Percentiles rank a stretch among this genome's conserved stretches.
Evolutionary conservation across 2,888 invertebrate species (phyloP).

Genomic region (Chloromyia formosa): DNA sequence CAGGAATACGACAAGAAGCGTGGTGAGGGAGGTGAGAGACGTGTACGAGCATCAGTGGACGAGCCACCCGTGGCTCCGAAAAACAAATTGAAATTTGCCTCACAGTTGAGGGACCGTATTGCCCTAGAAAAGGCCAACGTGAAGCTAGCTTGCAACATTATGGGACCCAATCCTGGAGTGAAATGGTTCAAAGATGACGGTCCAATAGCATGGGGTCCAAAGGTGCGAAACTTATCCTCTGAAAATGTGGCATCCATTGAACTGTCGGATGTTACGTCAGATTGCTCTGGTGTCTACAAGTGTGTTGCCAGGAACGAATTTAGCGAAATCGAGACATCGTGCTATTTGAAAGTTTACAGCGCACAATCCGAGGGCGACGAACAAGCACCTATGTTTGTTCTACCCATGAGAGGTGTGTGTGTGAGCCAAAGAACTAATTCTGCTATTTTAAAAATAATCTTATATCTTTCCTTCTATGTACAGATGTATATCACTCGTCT

Average conservation of each 20-base stretch:
- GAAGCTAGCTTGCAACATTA: slow-evolving; percentile 79
- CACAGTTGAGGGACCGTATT: slow-evolving; percentile 78
- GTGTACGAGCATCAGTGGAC: slow-evolving; percentile 53
- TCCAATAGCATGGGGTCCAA: slow-evolving; percentile 67
- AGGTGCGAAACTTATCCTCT: slow-evolving; percentile 69
- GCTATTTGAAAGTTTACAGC: slow-evolving; percentile 68
- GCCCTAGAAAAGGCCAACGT: slow-evolving; percentile 78
- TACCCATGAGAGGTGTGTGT: slow-evolving; percentile 72
- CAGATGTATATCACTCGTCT: slow-evolving; percentile 76
- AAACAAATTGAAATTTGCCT: slow-evolving; percentile 70
- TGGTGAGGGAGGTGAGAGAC: slow-evolving; percentile 52
- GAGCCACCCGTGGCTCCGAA: slow-evolving; percentile 60
- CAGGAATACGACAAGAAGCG: slow-evolving; percentile 61
- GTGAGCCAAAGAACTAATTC: slow-evolving; percentile 15
- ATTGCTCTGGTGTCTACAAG: slow-evolving; percentile 82
- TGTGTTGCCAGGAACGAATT: slow-evolving; percentile 81
- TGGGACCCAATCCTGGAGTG: slow-evolving; percentile 75
- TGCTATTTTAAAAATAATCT: slow-evolving; percentile 25
- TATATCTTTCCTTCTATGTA: slow-evolving; percentile 24
- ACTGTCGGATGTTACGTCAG: slow-evolving; percentile 71
- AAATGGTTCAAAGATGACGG: slow-evolving; percentile 82
- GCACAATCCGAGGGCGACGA: slow-evolving; percentile 61
- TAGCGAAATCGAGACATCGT: slow-evolving; percentile 76
- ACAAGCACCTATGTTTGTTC: slow-evolving; percentile 62
- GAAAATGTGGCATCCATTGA: slow-evolving; percentile 80